Evolutionary conservation across 2,113 vertebrate genomes (phyloP).

Genomic region (Puffinus mauretanicus): DNA sequence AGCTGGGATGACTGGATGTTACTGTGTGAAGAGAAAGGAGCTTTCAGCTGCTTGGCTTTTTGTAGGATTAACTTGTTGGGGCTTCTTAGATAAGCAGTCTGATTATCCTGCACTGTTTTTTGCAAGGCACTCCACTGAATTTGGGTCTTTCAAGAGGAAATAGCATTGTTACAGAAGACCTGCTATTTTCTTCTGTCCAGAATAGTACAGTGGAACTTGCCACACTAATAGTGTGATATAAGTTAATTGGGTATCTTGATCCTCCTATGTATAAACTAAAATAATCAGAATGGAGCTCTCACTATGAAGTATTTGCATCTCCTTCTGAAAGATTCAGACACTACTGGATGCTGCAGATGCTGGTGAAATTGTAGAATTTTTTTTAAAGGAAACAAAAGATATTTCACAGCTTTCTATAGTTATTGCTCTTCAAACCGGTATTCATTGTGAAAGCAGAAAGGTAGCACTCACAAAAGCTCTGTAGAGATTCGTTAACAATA

Average conservation of each 20-base stretch:
- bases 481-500: not conserved
- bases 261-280: not conserved
- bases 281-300: not conserved
- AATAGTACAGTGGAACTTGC: not conserved
- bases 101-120: not conserved
- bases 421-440: not conserved
- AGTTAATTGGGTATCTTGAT: not conserved
- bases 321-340: not conserved
- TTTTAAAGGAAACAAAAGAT: not conserved
- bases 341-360: not conserved
- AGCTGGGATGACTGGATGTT: not conserved
- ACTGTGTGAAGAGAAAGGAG: not conserved
- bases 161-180: not conserved
- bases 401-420: not conserved
- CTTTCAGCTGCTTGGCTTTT: not conserved
- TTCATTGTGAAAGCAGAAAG: not conserved
- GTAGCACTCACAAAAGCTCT: not conserved
- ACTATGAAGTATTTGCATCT: not conserved
- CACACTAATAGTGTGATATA: accelerated
- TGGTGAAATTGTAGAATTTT: not conserved
- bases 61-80: not conserved
- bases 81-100: not conserved
- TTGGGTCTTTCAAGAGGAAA: not conserved
- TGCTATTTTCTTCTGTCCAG: not conserved
- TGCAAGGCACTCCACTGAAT: not conserved